Evolutionary conservation across 2,888 invertebrate genomes (phyloP).

Genomic region (Augiades crinisus): DNA sequence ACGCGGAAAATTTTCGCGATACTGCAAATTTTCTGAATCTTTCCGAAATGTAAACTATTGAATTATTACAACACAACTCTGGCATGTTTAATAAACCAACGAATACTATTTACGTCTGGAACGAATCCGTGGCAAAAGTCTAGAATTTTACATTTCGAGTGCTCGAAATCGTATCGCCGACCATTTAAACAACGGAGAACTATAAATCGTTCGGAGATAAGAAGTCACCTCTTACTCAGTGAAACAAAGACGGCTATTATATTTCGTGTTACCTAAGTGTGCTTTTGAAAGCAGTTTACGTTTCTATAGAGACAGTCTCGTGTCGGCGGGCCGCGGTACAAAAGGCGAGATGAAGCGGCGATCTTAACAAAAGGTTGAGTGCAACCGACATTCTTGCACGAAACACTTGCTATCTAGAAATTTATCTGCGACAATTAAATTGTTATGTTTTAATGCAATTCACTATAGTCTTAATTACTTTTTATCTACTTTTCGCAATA

Average conservation of each 20-base stretch:
- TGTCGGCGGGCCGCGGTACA: conserved; percentile 6
- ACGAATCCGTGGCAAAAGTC: not conserved
- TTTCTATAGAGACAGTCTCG: conserved; percentile 26
- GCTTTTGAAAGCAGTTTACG: conserved; percentile 33
- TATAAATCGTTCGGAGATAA: conserved; percentile 26
- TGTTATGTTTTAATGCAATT: conserved; percentile 3
- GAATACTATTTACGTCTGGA: not conserved
- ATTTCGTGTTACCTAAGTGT: conserved; percentile 31
- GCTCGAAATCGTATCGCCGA: not conserved
- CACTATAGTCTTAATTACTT: not conserved
- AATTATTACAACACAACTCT: not conserved
- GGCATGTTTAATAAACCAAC: not conserved
- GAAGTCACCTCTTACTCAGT: conserved; percentile 32
- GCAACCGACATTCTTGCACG: conserved; percentile 12
- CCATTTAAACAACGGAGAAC: not conserved
- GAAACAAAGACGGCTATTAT: conserved; percentile 33
- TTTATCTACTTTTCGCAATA: not conserved
- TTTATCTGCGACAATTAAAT: conserved; percentile 13
- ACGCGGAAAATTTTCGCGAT: not conserved
- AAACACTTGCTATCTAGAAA: conserved; percentile 8
- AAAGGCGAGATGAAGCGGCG: conserved; percentile 16
- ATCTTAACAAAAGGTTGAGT: conserved; percentile 4
- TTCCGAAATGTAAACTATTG: not conserved
- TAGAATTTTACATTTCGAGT: not conserved
- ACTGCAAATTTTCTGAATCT: too few species aligned